Evolutionary conservation across 1,140 invertebrate genomes (phyloP).

Genomic region (Helicoverpa armigera): DNA sequence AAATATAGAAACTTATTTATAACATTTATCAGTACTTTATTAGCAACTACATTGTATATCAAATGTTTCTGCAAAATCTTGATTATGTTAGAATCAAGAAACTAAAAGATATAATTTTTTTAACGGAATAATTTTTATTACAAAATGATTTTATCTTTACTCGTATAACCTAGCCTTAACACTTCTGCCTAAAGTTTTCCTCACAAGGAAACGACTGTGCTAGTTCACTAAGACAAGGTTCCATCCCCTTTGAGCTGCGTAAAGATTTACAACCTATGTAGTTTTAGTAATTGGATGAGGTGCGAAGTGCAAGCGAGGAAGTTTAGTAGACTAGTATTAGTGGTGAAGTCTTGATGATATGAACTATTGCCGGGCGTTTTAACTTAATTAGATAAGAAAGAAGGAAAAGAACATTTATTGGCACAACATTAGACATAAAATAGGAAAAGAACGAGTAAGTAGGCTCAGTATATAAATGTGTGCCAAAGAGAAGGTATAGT

Average conservation of each 20-base stretch:
- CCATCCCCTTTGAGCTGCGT: slow-evolving; percentile 49
- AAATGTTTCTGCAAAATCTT: no score
- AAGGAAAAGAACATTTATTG: no score
- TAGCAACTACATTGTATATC: no score
- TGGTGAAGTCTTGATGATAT: neutral
- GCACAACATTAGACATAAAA: no score
- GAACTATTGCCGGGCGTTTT: neutral
- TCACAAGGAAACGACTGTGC: slow-evolving; percentile 48
- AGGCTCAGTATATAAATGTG: no score
- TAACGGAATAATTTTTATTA: no score
- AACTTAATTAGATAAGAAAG: neutral
- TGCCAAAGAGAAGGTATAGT: no score
- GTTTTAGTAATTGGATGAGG: slow-evolving; percentile 49
- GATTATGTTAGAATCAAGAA: neutral
- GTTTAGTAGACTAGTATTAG: neutral
- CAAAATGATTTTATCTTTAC: no score
- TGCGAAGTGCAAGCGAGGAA: neutral
- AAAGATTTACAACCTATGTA: slow-evolving; percentile 48
- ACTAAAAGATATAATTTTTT: no score
- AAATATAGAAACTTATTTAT: no score
- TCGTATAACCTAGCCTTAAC: slow-evolving; percentile 28
- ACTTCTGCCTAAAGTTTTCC: slow-evolving; percentile 22
- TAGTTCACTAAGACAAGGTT: slow-evolving; percentile 43
- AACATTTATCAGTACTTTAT: no score
- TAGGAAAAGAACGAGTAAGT: no score